Percentiles rank a stretch among this genome's conserved stretches.
Evolutionary conservation across 2,888 invertebrate species (phyloP).

Genomic region (Thera obeliscata): DNA sequence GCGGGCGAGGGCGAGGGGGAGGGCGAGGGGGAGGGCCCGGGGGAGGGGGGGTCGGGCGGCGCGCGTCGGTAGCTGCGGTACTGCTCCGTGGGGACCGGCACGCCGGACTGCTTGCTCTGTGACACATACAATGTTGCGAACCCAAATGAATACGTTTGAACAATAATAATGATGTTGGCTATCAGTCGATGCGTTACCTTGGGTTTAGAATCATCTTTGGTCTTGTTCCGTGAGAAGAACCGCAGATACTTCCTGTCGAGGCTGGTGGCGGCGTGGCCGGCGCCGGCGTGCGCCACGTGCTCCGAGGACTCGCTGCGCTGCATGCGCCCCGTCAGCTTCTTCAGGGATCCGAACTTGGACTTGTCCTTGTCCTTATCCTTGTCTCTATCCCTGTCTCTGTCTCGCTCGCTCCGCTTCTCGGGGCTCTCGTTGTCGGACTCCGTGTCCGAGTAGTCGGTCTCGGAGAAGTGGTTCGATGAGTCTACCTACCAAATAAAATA

Average conservation of each 20-base stretch:
- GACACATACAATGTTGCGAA: no score
- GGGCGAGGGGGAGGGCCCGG: constrained; percentile 35
- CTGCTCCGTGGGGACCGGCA: constrained; percentile 91
- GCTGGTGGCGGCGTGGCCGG: constrained; percentile 82
- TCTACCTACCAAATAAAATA: constrained; percentile 54
- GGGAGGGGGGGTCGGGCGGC: constrained; percentile 65
- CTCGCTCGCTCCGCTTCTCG: constrained; percentile 50
- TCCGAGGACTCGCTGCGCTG: constrained; percentile 73
- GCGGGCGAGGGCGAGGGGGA: constrained; percentile 31
- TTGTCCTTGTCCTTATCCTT: constrained; percentile 66
- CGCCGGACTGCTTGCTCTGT: constrained; percentile 66
- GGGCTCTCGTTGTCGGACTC: constrained; percentile 67
- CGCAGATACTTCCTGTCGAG: constrained; percentile 88
- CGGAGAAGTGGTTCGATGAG: constrained; percentile 79
- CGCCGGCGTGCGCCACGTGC: constrained; percentile 71
- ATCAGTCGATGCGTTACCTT: constrained; percentile 50
- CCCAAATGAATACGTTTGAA: no score
- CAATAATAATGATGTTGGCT: not conserved
- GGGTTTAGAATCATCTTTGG: constrained; percentile 77
- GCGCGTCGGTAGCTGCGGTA: constrained; percentile 89
- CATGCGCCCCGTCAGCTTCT: constrained; percentile 65
- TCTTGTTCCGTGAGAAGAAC: constrained; percentile 74
- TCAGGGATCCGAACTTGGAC: constrained; percentile 57
- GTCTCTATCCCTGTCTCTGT: constrained; percentile 48
- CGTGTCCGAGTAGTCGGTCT: constrained; percentile 86